A percentile compares a stretch with the other conserved stretches of the same genome.
phyloP scores from a whole-genome alignment of 2,888 invertebrate genomes.

The Thera obeliscata region DNA sequence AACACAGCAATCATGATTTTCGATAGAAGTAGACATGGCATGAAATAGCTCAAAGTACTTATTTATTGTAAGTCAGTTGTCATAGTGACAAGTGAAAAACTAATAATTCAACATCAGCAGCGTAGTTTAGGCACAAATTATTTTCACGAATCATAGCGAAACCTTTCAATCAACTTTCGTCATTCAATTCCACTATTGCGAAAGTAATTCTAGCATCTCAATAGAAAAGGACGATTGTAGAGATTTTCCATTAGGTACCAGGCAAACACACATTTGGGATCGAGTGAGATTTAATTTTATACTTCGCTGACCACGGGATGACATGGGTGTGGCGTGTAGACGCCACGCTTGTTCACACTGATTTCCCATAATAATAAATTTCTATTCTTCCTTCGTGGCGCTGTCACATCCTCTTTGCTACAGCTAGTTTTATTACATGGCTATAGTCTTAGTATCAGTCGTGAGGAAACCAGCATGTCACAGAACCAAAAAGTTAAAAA shows the following conservation, averaged over 20 bases:
- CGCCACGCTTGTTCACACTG: slow-evolving; percentile 35
- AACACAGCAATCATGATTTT: no score
- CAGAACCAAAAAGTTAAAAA: no score
- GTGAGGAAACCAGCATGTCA: background rate
- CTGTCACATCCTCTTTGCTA: background rate
- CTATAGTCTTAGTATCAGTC: background rate
- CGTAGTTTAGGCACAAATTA: background rate
- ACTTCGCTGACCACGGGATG: slow-evolving; percentile 59
- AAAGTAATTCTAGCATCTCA: slow-evolving; percentile 37
- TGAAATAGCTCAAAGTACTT: no score
- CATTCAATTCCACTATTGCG: slow-evolving; percentile 24
- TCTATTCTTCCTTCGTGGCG: background rate
- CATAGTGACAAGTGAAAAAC: background rate
- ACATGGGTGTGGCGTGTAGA: slow-evolving; percentile 49
- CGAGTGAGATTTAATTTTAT: slow-evolving; percentile 68
- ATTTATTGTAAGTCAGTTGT: background rate
- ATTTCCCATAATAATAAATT: slow-evolving; percentile 41
- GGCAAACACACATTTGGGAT: slow-evolving; percentile 41
- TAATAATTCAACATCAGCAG: background rate
- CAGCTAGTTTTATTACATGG: background rate
- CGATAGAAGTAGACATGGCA: no score
- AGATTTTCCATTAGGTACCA: slow-evolving; percentile 43
- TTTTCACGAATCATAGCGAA: background rate
- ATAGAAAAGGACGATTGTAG: slow-evolving; percentile 39
- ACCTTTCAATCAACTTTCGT: slow-evolving; percentile 10